These are phyloP conservation scores for Brienomyrus longianalis DNA, from an alignment of 2,113 vertebrate species.

Conservation along the genomic window DNA sequence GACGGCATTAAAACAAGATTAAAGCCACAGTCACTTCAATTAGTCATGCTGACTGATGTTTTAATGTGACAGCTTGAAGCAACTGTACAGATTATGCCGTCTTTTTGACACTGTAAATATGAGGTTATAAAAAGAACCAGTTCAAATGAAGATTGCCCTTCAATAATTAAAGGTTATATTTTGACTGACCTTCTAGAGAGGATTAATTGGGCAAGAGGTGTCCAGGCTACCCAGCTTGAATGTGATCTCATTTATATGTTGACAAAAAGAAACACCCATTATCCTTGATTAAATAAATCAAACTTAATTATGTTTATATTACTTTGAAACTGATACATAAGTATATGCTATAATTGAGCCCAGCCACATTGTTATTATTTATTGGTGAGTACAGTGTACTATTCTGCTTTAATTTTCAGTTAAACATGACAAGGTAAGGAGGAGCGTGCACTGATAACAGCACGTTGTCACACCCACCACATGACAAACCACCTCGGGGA, in stretches of 20 bases:
- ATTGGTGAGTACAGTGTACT: not conserved
- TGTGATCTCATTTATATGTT: not conserved
- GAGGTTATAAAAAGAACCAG: not conserved
- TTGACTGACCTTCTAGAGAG: not conserved
- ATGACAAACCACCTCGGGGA: no score
- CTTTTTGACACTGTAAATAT: not conserved
- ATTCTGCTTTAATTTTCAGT: not conserved
- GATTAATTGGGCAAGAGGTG: not conserved
- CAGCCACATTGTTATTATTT: not conserved
- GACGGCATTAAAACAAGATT: not conserved
- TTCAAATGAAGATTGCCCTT: conserved; percentile 4
- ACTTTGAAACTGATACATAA: not conserved
- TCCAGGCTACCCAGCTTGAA: not conserved
- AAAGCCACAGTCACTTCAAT: not conserved
- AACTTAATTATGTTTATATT: not conserved
- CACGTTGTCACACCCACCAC: no score
- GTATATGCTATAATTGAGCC: not conserved
- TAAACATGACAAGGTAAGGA: not conserved
- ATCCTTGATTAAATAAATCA: not conserved
- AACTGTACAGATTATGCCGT: not conserved
- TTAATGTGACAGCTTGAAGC: not conserved
- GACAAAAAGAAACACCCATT: not conserved
- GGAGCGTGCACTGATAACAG: no score
- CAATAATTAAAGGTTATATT: conserved; percentile 1
- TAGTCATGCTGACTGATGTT: not conserved